Evolutionary conservation across 1,140 invertebrate species (phyloP), one percentile per base, ranked within the genome.

Genomic region (Hormaphis cornu): DNA sequence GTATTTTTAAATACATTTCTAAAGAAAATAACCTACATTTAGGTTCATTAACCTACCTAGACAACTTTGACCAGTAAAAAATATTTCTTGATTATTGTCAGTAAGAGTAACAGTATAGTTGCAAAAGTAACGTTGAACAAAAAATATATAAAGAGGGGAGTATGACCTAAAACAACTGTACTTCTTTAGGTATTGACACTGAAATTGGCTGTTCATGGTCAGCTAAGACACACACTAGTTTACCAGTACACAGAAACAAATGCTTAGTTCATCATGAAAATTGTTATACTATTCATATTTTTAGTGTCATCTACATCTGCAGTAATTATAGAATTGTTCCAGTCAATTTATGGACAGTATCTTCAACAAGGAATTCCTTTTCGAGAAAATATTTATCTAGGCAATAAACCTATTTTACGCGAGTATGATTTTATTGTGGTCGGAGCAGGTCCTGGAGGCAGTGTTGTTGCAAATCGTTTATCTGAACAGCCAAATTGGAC

Each of bases 381-480:
- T 44, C 37, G 73, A 22, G 74, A 75, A 59, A 72, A 75, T 22
- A 56, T 63, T 9, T 74, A 48, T 59, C n/a, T 74, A 16, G 72
- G 72, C 7, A 71, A 75, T 58, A 61, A 59, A 53, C 72, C 73
- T 14, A 75, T 75, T 28, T 26, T 72, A n/a, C 44, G 66, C 14
- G 72, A 74, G 28, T 75, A 75, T 53, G 75, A 76, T 61, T 76
- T 76, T 72, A 73, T 74, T 8, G 72, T 75, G 30, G 79, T 86
- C 44, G 84, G 84, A 5, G 81, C 80, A 9, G 83, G 83, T 69
- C 81, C 80, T 5, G 80, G 83, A 16, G 85, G 85, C 6, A 78
- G 81, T 42, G 81, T 83, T 6, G 71, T 87, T 33, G 84, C 84
- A 3, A 82, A 79, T 54, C 76, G 85, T 48, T 77, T 87, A 10